Evolutionary conservation across 2,888 invertebrate species (phyloP).

Genomic region (Melinaea marsaeus): DNA sequence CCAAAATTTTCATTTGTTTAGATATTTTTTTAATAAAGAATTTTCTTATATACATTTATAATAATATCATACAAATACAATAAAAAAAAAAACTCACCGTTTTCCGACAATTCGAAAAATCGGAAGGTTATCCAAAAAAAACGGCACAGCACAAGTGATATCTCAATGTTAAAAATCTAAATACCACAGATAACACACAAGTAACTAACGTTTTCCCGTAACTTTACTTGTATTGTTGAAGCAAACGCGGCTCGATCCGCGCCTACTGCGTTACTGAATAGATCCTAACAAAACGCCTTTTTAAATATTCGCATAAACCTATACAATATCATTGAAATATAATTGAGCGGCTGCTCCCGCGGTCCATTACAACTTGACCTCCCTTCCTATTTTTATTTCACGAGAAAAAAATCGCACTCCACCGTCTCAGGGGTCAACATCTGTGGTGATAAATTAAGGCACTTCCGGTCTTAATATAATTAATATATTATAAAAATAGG

Average conservation of each 20-base stretch:
- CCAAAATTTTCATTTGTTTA: too few relatives aligned
- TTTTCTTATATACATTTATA: background rate
- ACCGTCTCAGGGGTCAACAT: slow-evolving; percentile 4
- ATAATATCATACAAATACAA: background rate
- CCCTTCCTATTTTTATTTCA: slow-evolving; percentile 5
- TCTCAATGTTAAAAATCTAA: slow-evolving; percentile 43
- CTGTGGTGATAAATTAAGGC: background rate
- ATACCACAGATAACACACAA: slow-evolving; percentile 49
- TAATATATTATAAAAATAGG: too few relatives aligned
- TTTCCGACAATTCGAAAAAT: slow-evolving; percentile 39
- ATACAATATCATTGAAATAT: slow-evolving; percentile 32
- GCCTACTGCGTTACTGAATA: slow-evolving; percentile 49
- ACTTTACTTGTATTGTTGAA: slow-evolving; percentile 52
- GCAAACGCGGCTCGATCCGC: slow-evolving; percentile 53
- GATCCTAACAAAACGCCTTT: slow-evolving; percentile 42
- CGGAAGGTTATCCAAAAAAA: slow-evolving; percentile 41
- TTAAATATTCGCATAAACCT: slow-evolving; percentile 40
- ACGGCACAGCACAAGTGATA: slow-evolving; percentile 48
- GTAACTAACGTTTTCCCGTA: slow-evolving; percentile 51
- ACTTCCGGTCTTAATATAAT: too few relatives aligned
- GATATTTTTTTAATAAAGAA: too few relatives aligned
- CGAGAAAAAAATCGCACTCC: slow-evolving; percentile 7
- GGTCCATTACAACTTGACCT: slow-evolving; percentile 13
- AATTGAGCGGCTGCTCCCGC: slow-evolving; percentile 15
- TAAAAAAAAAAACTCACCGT: slow-evolving; percentile 33